These are phyloP conservation scores for Festucalex cinctus DNA, from an alignment of 2,113 vertebrate genomes.

Conservation along the genomic window DNA sequence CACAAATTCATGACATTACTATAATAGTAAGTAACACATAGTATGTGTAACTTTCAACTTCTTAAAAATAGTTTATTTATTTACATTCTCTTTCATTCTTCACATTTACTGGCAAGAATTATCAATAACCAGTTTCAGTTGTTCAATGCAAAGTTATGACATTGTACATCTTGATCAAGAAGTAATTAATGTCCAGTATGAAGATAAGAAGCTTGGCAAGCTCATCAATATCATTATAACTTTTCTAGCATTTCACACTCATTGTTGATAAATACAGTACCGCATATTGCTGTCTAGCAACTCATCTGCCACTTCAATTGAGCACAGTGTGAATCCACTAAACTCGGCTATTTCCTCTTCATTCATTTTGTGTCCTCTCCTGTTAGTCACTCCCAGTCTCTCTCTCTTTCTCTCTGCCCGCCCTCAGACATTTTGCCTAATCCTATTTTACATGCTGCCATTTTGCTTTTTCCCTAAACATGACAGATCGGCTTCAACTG, in stretches of 20 bases:
- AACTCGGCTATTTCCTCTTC: conserved; percentile 6
- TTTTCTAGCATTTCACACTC: background rate
- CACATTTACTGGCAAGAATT: too few species aligned
- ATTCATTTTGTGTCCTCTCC: conserved; percentile 1
- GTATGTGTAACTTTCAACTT: too few species aligned
- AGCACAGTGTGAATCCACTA: background rate
- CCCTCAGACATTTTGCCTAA: conserved; percentile 10
- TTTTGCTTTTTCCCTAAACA: conserved; percentile 23
- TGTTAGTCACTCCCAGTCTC: background rate
- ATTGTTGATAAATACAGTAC: conserved; percentile 9
- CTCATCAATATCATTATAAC: too few species aligned
- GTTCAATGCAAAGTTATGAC: too few species aligned
- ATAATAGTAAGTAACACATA: too few species aligned
- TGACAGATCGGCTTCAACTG: background rate
- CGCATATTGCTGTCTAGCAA: conserved; percentile 8
- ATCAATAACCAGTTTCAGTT: too few species aligned
- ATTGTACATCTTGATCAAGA: too few species aligned
- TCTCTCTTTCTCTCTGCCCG: conserved; percentile 3
- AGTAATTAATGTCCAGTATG: too few species aligned
- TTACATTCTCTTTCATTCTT: too few species aligned
- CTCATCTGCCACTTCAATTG: conserved; percentile 19
- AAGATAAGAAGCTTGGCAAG: too few species aligned
- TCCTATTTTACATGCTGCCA: conserved; percentile 14
- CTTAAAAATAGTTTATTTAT: too few species aligned
- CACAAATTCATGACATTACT: too few species aligned